Evolutionary conservation across 2,888 invertebrate genomes (phyloP), one percentile per base, ranked within the genome.

Genomic region (Drosophila conformis): DNA sequence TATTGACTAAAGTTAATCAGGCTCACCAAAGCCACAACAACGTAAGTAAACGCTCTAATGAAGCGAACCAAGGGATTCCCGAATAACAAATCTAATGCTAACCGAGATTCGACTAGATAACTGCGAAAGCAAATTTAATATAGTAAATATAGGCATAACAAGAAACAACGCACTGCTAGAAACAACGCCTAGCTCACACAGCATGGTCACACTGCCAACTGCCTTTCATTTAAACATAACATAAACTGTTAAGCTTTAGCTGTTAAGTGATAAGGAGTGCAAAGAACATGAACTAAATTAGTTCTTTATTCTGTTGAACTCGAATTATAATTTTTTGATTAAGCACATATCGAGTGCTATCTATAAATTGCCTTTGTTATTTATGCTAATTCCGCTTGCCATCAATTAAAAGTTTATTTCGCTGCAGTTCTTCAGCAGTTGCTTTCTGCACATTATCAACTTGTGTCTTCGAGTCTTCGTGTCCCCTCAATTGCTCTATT

Each of bases 1-100:
- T 70, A 73, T 80, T 63, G 73, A 65, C 73, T 29, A 63, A 81
- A 81, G 53, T 73, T 73, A 80, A 80, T 73, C 69, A 77, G 66
- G 15, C 73, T 35, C 40, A 51, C 31, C 57, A 76, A 78, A 70
- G 63, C 63, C 69, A 48, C 63, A 65, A 42, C 63, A 67, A 62
- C 71, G 68, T 33, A 56, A 80, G 70, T 58, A 46, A 78, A 51
- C 48, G 38, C 49, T 71, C 58, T 57, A 87, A 80, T 81, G 68
- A 72, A 64, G 71, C 71, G 53, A 58, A 48, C 35, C 35, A 70
- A 15, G 60, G 57, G 54, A 25, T 56, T 65, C 21, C 4, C 29
- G 25, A 18, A 49, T 31, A 76, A 52, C 66, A 46, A 61, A 66
- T 61, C 76, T 59, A 49, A 18, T 59, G 31, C 38, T 25, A 57